These are phyloP conservation scores for Acinonyx jubatus DNA, from an alignment of 2,113 vertebrate species.

Conservation along the genomic window DNA sequence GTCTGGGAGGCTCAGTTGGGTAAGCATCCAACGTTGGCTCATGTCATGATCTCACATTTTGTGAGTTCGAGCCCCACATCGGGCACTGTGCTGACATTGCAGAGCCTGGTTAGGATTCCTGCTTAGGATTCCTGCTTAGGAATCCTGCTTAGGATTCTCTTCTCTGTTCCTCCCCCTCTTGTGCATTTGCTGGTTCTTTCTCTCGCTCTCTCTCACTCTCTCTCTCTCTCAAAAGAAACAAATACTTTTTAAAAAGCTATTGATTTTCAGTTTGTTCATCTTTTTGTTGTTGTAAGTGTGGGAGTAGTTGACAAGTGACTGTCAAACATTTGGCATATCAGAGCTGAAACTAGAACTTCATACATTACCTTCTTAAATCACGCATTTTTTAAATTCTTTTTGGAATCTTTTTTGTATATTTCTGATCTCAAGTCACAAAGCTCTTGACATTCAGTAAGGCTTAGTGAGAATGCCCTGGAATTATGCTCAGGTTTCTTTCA, in stretches of 20 bases:
- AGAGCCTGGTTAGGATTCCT: too few species aligned
- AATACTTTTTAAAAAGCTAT: neutral
- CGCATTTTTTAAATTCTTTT: neutral
- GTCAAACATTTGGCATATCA: neutral
- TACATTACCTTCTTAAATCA: neutral
- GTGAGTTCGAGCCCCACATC: too few species aligned
- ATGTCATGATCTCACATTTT: too few species aligned
- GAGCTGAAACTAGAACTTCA: neutral
- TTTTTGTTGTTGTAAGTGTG: neutral
- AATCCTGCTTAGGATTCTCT: too few species aligned
- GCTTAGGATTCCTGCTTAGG: too few species aligned
- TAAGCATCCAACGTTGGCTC: too few species aligned
- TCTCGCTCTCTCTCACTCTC: too few species aligned
- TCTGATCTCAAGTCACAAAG: constrained; percentile 6
- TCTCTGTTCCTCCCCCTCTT: too few species aligned
- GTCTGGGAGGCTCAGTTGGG: too few species aligned
- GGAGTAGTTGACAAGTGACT: neutral
- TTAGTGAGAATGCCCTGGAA: neutral
- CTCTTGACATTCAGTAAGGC: neutral
- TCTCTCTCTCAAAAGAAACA: too few species aligned
- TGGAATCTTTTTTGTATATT: neutral
- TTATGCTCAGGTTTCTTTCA: neutral
- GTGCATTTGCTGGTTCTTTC: too few species aligned
- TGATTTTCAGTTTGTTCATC: neutral
- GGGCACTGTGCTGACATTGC: too few species aligned